phyloP scores from a whole-genome alignment of 1,140 invertebrate species.

The Stegodyphus dumicola region DNA sequence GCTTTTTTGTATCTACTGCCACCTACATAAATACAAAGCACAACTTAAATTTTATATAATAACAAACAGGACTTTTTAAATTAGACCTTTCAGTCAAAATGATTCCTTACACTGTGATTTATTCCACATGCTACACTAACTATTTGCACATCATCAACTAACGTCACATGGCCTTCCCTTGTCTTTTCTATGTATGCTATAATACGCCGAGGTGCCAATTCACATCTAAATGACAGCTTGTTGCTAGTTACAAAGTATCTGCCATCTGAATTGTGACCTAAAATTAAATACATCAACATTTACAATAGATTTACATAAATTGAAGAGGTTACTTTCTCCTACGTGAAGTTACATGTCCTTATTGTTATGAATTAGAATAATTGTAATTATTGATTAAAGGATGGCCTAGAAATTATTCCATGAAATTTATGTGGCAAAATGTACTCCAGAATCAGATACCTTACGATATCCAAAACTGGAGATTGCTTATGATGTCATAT shows the following conservation, averaged over 20 bases:
- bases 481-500: too few species aligned
- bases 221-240: conserved; percentile 87
- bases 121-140: conserved; percentile 89
- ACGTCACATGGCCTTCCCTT: conserved; percentile 85
- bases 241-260: conserved; percentile 91
- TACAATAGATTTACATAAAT: background rate
- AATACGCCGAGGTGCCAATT: conserved; percentile 85
- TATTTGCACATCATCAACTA: conserved; percentile 87
- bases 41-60: background rate
- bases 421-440: too few species aligned
- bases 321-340: too few species aligned
- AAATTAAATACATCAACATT: conserved; percentile 49
- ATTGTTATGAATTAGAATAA: background rate
- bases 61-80: background rate
- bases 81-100: background rate
- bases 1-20: conserved; percentile 85
- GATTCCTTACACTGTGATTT: conserved; percentile 82
- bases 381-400: background rate
- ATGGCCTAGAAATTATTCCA: too few species aligned
- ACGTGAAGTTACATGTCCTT: background rate
- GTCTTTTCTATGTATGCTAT: conserved; percentile 87
- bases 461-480: too few species aligned
- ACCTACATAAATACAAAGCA: conserved; percentile 71
- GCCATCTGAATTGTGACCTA: conserved; percentile 92
- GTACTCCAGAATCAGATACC: too few species aligned